Conservation (phyloP, 2,888 invertebrate species). For the Aphrophora alni region DNA sequence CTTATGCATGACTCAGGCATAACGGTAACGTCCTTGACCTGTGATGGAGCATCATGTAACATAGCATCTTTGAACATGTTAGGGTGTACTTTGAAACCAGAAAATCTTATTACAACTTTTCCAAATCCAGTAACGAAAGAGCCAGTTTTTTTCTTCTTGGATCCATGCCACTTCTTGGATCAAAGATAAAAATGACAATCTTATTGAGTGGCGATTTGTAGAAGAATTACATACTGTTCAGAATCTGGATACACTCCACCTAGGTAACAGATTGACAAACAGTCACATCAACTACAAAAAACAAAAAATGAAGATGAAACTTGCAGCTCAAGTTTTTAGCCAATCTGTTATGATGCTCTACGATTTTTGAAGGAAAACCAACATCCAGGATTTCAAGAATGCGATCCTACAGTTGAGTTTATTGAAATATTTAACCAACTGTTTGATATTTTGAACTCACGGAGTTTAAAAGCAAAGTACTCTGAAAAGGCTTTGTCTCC, state of each 20-base stretch:
- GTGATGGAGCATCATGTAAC: slow-evolving; percentile 23
- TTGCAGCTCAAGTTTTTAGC: slow-evolving; percentile 39
- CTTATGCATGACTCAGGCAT: slow-evolving; percentile 28
- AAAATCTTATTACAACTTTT: slow-evolving; percentile 33
- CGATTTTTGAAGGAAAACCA: slow-evolving; percentile 11
- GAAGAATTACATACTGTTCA: slow-evolving; percentile 40
- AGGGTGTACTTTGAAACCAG: slow-evolving; percentile 9
- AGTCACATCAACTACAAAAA: slow-evolving; percentile 32
- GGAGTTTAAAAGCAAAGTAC: slow-evolving; percentile 14
- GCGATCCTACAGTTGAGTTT: slow-evolving; percentile 23
- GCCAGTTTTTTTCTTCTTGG: slow-evolving; percentile 35
- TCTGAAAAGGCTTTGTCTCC: slow-evolving; percentile 16
- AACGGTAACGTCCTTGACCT: slow-evolving; percentile 21
- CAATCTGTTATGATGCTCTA: slow-evolving; percentile 28
- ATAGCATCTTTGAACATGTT: too few species aligned
- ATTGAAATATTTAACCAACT: slow-evolving; percentile 24
- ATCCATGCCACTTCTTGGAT: slow-evolving; percentile 46
- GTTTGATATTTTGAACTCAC: slow-evolving; percentile 34
- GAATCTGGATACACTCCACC: slow-evolving; percentile 36
- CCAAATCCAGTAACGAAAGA: slow-evolving; percentile 26
- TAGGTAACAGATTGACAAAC: slow-evolving; percentile 39
- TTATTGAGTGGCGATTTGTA: slow-evolving; percentile 42
- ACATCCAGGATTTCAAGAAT: slow-evolving; percentile 14
- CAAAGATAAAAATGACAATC: slow-evolving; percentile 26
- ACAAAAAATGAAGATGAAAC: slow-evolving; percentile 36